Conservation (phyloP, 2,888 invertebrate genomes). For the Pseudolycoriella hygida region DNA sequence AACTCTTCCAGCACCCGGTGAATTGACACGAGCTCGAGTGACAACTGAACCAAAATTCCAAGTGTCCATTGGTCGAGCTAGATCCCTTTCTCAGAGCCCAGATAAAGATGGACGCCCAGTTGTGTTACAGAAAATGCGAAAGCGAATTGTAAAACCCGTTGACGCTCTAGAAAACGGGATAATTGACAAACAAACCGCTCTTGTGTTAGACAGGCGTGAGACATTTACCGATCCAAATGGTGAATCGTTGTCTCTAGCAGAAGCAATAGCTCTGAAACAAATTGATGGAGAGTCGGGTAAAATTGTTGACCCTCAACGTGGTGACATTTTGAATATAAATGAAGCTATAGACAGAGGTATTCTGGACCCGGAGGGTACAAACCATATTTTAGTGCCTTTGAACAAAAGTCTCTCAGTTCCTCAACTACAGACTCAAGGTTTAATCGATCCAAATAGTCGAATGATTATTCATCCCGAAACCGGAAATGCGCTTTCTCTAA, state of each 20-base stretch:
- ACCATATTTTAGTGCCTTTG: conserved; percentile 60
- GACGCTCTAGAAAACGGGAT: conserved; percentile 66
- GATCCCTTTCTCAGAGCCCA: conserved; percentile 33
- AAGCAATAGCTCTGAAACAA: conserved; percentile 51
- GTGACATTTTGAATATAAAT: conserved; percentile 59
- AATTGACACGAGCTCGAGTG: conserved; percentile 32
- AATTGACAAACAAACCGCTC: conserved; percentile 58
- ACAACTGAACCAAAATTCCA: conserved; percentile 48
- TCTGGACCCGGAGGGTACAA: conserved; percentile 56
- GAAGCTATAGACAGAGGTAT: conserved; percentile 74
- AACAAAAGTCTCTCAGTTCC: conserved; percentile 66
- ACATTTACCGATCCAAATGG: conserved; percentile 37
- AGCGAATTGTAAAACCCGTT: conserved; percentile 51
- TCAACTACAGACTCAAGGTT: conserved; percentile 70
- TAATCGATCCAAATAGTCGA: conserved; percentile 52
- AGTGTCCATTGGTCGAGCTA: conserved; percentile 42
- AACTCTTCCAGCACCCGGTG: conserved; percentile 31
- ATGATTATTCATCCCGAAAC: conserved; percentile 79
- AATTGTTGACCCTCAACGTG: conserved; percentile 67
- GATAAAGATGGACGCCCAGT: conserved; percentile 49
- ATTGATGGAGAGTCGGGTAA: conserved; percentile 58
- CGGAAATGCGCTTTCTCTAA: conserved; percentile 55
- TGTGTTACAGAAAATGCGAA: conserved; percentile 59
- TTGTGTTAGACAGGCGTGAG: conserved; percentile 43
- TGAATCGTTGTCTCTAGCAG: conserved; percentile 47